Evolutionary conservation across 2,797 vertebrate genomes (phyloP), one percentile per base, ranked within the genome.

Genomic region (Cephalopachus bancanus): DNA sequence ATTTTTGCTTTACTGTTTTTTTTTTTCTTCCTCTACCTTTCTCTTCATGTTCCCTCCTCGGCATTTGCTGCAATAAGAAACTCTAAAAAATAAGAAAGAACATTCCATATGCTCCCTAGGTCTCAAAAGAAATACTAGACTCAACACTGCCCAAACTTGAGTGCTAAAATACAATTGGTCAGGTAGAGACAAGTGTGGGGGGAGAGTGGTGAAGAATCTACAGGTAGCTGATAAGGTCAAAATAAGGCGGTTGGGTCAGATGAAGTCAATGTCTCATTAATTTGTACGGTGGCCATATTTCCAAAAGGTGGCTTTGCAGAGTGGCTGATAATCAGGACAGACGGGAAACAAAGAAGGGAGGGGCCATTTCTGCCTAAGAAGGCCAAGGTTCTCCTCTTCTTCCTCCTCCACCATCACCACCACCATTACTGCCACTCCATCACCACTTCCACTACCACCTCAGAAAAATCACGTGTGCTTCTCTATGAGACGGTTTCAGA

Each of bases 341-440:
- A 53, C 0, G 15, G 30, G 19, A 28, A 53, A 53, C 19, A 22
- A 44, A 62, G 30, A 1, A 86, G 14, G 10, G 17, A 69, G 4
- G 1, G 7, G 28, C 19, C 15, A 53, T 11, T 11, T 81, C 80
- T 51, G 51, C 30, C 55, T 19, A 15, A 67, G n/a, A 83, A 78
- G 64, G 26, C 8, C 26, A 69, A 75, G n/a, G 19, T 16, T n/a
- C 11, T 65, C 20, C 12, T 75, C 22, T 4, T 79, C n/a, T 19
- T n/a, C 12, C 14, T 51, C 19, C 26, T 59, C 11, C 1, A 6
- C 19, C 17, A 17, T 0, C 20, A 81, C 26, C 1, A 16, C 15
- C 1, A 49, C 6, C 12, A 12, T 11, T 11, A n/a, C 4, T 10
- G 53, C 0, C 17, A 53, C 49, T 9, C 28, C 28, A 2, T 7